Evolutionary conservation across 1,140 invertebrate species (phyloP), one percentile per base, ranked within the genome.

Genomic region (silkworm (Bombyx mori)): DNA sequence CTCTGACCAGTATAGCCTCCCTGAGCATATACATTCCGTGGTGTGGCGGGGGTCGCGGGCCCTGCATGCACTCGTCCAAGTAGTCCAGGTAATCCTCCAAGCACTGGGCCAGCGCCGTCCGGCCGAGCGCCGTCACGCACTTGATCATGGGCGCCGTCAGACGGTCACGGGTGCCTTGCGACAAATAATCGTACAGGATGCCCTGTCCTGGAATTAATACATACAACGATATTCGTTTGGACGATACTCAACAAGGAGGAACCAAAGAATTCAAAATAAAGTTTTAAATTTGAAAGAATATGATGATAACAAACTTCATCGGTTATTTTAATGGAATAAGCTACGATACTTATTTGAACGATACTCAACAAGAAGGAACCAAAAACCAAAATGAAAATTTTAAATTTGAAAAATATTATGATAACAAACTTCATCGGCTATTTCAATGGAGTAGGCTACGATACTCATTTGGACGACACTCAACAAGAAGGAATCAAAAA

Each of bases 101-200:
- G 42, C 87, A 86, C 35, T 79, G 72, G 3, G 79, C 63, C 1
- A 88, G 60, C 56, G 85, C 82, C 10, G 71, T 60, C 6, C 85
- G 60, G 6, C 87, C 87, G 9, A 88, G 54, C 10, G 87, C 82
- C 55, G 73, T 69, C n/a, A 88, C 71, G 56, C 87, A 88, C 7
- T 76, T 74, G n/a, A 88, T 78, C 78, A 88, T 82, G 1, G 79
- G 82, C 45, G 81, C 77, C 0, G 83, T 86, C 35, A 88, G 58
- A 6, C 85, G 75, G 53, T 88, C 84, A 57, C 82, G 76, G 0
- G 79, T 79, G 46, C 86, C 79, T 68, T 88, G 81, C 1, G 84
- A 79, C 43, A 88, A 53, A 58, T 88, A 88, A 51, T 88, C 86
- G 61, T 85, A 81, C 12, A 88, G 71, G 42, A 87, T 85, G 44